A percentile compares a stretch with the other conserved stretches of the same genome.
phyloP scores from a whole-genome alignment of 2,797 vertebrate genomes.

The Hipposideros larvatus region DNA sequence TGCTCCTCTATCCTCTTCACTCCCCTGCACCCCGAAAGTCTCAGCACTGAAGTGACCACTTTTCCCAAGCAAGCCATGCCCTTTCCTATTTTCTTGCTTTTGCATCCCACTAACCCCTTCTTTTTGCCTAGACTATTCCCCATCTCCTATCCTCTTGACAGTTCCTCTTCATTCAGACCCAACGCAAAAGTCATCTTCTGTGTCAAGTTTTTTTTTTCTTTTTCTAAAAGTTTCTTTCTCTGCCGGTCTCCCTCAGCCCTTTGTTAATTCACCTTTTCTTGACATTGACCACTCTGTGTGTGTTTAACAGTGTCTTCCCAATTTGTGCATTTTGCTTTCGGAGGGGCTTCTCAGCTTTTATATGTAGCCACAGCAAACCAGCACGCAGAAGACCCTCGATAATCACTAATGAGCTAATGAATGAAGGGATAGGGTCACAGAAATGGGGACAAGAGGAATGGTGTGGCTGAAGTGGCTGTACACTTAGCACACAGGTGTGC shows the following conservation, averaged over 20 bases:
- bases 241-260: neutral
- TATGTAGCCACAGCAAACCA: neutral
- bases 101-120: too few relatives aligned
- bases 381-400: neutral
- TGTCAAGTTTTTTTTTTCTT: neutral
- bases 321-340: neutral
- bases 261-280: neutral
- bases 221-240: neutral
- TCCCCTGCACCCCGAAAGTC: neutral
- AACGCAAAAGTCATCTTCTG: neutral
- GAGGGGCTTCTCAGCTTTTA: neutral
- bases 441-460: neutral
- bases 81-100: neutral
- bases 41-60: neutral
- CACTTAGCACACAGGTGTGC: neutral
- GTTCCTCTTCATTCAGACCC: neutral
- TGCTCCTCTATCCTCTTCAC: too few relatives aligned
- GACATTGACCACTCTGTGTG: neutral
- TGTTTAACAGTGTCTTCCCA: neutral
- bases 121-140: neutral
- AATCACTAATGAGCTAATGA: neutral
- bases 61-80: neutral
- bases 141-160: neutral
- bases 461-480: neutral
- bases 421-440: neutral